Conservation (phyloP, 2,797 vertebrate species). For the Peromyscus melanophrys region DNA sequence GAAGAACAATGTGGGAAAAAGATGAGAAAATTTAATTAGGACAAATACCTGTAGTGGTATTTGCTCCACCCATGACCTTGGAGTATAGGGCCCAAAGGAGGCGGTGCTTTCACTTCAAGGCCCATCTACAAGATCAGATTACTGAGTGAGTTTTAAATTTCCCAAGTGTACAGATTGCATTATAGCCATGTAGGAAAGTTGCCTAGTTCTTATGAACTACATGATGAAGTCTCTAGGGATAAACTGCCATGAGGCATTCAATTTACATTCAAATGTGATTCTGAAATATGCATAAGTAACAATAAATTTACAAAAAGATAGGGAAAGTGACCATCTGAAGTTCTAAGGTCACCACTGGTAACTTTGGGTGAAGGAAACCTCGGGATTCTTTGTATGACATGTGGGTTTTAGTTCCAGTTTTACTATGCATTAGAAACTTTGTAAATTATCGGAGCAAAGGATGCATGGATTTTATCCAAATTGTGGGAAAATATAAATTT, state of each 20-base stretch:
- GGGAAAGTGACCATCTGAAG: not conserved
- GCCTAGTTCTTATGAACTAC: not conserved
- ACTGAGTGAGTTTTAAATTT: not conserved
- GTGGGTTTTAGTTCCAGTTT: not conserved
- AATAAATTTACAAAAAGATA: not conserved
- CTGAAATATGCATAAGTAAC: not conserved
- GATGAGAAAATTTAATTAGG: not conserved
- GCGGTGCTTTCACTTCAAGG: too few relatives aligned
- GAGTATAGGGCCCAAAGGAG: too few relatives aligned
- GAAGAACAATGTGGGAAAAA: not conserved
- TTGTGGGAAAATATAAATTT: not conserved
- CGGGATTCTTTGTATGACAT: not conserved
- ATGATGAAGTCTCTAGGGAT: not conserved
- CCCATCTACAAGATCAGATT: not conserved
- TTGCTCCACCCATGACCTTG: too few relatives aligned
- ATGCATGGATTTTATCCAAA: not conserved
- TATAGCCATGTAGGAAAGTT: not conserved
- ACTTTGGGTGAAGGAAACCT: not conserved
- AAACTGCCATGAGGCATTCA: not conserved
- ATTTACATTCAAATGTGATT: conserved; percentile 14
- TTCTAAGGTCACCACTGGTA: not conserved
- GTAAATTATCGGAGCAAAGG: not conserved
- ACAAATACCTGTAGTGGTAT: too few relatives aligned
- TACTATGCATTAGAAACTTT: not conserved
- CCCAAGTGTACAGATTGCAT: not conserved